Conservation (phyloP, 2,113 vertebrate species). For the Cyanoliseus patagonus region DNA sequence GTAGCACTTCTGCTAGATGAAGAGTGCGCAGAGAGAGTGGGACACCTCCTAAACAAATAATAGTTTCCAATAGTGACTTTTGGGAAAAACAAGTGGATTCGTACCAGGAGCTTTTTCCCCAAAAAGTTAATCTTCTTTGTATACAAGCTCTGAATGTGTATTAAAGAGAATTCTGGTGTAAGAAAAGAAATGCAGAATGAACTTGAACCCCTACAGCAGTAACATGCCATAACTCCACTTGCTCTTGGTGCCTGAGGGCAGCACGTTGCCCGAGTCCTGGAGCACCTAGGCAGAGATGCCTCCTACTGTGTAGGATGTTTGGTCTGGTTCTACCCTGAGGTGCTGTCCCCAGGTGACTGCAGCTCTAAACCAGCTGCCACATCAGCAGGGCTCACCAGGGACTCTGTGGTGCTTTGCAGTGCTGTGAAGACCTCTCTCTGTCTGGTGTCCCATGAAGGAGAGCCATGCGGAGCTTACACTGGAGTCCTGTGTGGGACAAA, state of each 20-base stretch:
- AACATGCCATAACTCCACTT: neutral
- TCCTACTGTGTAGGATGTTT: neutral
- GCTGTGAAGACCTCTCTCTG: neutral
- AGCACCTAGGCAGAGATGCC: neutral
- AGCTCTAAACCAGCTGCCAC: neutral
- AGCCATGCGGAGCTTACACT: fast-evolving
- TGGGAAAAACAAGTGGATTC: neutral
- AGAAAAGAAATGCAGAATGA: neutral
- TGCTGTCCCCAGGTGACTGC: neutral
- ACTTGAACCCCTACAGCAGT: neutral
- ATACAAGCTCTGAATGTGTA: neutral
- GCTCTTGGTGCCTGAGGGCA: neutral
- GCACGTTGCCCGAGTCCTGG: neutral
- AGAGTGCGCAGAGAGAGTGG: neutral
- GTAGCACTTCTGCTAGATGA: neutral
- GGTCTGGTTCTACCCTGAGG: neutral
- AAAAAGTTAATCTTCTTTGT: neutral
- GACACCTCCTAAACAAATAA: neutral
- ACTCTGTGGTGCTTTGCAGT: neutral
- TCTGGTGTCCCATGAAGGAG: neutral
- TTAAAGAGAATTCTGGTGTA: neutral
- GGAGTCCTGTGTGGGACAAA: neutral
- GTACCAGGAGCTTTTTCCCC: neutral
- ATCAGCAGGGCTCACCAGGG: neutral
- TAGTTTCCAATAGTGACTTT: fast-evolving